Evolutionary conservation across 2,888 invertebrate genomes (phyloP).

Genomic region (Atethmia centrago): DNA sequence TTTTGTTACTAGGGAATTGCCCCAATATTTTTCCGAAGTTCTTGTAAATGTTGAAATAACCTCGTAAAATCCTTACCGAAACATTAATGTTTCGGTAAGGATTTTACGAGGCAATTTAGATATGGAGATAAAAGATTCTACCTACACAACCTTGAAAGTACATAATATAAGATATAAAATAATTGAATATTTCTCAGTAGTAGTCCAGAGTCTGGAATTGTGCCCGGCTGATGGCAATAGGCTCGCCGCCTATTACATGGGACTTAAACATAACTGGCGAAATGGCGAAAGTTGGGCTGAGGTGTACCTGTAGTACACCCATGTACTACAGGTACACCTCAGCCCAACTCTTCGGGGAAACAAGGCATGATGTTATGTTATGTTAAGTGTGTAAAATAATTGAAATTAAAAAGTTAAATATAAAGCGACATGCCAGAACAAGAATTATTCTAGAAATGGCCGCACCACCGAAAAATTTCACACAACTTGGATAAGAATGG

Average conservation of each 20-base stretch:
- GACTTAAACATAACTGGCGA: too few relatives aligned
- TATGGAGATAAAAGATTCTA: background rate
- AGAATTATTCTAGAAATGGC: background rate
- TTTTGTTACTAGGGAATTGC: slow-evolving; percentile 18
- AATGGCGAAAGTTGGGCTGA: too few relatives aligned
- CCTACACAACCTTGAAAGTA: background rate
- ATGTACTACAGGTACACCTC: too few relatives aligned
- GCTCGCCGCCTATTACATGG: too few relatives aligned
- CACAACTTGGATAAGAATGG: background rate
- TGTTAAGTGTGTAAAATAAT: too few relatives aligned
- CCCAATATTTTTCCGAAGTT: background rate
- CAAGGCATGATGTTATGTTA: too few relatives aligned
- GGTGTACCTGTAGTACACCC: too few relatives aligned
- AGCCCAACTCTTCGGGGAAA: too few relatives aligned
- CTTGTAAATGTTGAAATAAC: background rate
- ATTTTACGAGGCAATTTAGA: background rate
- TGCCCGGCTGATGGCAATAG: too few relatives aligned
- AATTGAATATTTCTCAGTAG: too few relatives aligned
- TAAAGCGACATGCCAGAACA: background rate
- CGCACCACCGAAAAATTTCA: background rate
- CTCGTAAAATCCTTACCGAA: too few relatives aligned
- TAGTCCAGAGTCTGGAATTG: too few relatives aligned
- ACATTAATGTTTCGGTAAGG: background rate
- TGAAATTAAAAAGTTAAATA: background rate
- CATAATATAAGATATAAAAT: background rate